These are phyloP conservation scores for Clarias magur DNA, from an alignment of 2,113 vertebrate species.

Conservation along the genomic window DNA sequence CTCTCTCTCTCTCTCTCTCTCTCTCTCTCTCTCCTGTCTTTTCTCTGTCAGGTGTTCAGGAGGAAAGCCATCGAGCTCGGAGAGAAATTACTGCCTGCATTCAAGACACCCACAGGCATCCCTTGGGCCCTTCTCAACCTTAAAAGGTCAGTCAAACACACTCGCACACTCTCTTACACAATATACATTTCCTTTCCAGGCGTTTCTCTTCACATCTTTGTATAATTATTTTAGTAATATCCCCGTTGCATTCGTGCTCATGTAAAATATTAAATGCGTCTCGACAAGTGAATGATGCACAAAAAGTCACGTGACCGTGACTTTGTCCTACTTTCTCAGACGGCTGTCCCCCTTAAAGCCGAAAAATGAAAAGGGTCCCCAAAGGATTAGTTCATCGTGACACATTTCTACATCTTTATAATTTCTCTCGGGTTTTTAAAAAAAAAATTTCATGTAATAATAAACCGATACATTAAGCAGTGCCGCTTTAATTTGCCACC, in stretches of 20 bases:
- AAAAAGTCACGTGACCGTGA: neutral
- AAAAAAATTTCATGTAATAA: neutral
- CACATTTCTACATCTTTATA: neutral
- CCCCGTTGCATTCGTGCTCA: neutral
- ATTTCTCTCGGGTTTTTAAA: too few relatives aligned
- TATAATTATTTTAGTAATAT: neutral
- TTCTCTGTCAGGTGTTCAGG: slow-evolving; percentile 82
- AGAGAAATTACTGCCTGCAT: slow-evolving; percentile 93
- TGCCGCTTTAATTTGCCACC: neutral
- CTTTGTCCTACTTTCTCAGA: neutral
- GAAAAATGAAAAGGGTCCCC: neutral
- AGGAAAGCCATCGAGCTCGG: slow-evolving; percentile 94
- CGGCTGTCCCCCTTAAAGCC: neutral
- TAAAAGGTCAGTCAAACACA: slow-evolving; percentile 82
- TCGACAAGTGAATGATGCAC: neutral
- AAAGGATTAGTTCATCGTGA: neutral
- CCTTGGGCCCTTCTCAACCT: slow-evolving; percentile 98
- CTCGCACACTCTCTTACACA: slow-evolving; percentile 11
- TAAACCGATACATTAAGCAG: neutral
- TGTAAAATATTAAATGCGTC: neutral
- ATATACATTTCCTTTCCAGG: neutral
- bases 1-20: slow-evolving; percentile 22
- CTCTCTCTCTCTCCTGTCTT: slow-evolving; percentile 12
- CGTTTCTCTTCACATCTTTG: neutral
- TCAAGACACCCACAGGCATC: slow-evolving; percentile 95